Evolutionary conservation across 2,113 vertebrate species (phyloP), one percentile per base, ranked within the genome.

Genomic region (Paradoxurus hermaphroditus): DNA sequence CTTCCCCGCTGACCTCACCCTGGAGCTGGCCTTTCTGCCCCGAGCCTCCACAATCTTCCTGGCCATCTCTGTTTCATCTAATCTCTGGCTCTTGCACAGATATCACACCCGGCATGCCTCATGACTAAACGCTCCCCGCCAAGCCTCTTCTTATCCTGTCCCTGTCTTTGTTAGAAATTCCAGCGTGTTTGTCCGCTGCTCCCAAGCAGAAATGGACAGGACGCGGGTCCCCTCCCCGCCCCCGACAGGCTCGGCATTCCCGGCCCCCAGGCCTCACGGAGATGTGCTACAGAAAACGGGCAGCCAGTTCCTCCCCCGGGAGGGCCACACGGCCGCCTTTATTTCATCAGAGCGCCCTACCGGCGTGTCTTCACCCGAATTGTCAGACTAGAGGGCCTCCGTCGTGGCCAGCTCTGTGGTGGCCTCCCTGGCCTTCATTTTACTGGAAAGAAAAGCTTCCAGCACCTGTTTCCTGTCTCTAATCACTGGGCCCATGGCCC

Each of bases 81-180:
- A 92, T 92, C 97, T 97, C 46, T 56, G 75, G 75, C 59, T 93
- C 73, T 25, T 1, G 2, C 72, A 1, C n/a, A 70, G 63, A 31
- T 51, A 25, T 78, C 92, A 96, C 90, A 49, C 94, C 86, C 94
- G 36, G 41, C 34, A 65, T 51, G 53, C 49, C 94, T 95, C 91
- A 34, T 44, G 65, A 77, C 86, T 65, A 46, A 96, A 93, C 39
- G 7, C 31, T 63, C 51, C 34, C n/a, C 73, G 19, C 27, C 73
- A 34, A 62, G 62, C 53, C 36, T 75, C 79, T 84, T 53, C 89
- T 56, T 81, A 79, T 67, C 94, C 94, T 34, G 89, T 82, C 83
- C 67, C 79, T 51, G 68, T 70, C 79, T 78, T 65, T 10, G 9
- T n/a, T 46, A 21, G 44, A 92, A 87, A 88, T 96, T 93, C 95